phyloP scores from a whole-genome alignment of 2,888 invertebrate species.

The Torymus texanus region DNA sequence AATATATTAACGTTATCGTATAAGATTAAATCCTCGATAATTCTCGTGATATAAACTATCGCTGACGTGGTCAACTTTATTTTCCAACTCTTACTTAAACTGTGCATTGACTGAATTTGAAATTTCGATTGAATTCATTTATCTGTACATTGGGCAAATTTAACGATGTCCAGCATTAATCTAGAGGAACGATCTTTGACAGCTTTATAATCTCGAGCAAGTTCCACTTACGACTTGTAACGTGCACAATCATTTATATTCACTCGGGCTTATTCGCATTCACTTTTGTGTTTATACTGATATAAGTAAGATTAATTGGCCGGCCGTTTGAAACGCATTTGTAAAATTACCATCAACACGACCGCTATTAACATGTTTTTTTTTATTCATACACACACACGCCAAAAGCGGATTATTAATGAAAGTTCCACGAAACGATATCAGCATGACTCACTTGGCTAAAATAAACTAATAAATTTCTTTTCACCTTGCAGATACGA shows the following conservation, averaged over 20 bases:
- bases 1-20: background rate
- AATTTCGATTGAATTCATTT: no score
- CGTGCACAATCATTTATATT: conserved; percentile 23
- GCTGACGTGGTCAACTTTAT: no score
- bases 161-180: conserved; percentile 9
- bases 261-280: background rate
- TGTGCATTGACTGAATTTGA: no score
- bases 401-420: no score
- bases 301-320: conserved; percentile 19
- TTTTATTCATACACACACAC: no score
- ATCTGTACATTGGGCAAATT: background rate
- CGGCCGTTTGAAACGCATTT: background rate
- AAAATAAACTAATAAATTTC: no score
- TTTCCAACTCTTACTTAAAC: no score
- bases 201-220: conserved; percentile 12
- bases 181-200: conserved; percentile 4
- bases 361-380: background rate
- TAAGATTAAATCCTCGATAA: background rate
- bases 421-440: no score
- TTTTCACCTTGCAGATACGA: conserved; percentile 34
- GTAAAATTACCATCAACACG: background rate
- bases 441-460: no score
- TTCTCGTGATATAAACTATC: no score
- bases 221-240: background rate
- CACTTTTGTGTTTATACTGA: background rate